Evolutionary conservation across 2,888 invertebrate species (phyloP).

Genomic region (Crematogaster levior): DNA sequence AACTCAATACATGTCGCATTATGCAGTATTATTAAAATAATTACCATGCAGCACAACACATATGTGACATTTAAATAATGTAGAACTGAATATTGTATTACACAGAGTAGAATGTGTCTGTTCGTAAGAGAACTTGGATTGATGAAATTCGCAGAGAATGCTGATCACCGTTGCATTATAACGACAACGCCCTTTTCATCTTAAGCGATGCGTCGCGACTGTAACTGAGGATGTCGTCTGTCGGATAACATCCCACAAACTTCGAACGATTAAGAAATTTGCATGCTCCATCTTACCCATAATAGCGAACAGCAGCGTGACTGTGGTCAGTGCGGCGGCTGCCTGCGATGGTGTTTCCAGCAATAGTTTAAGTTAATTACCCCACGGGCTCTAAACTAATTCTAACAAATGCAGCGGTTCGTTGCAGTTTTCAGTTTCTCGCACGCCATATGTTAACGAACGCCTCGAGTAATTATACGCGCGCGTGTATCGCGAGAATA

Average conservation of each 20-base stretch:
- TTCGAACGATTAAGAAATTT: constrained; percentile 62
- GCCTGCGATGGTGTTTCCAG: constrained; percentile 47
- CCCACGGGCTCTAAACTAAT: constrained; percentile 53
- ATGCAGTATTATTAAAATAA: constrained; percentile 39
- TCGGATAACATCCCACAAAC: constrained; percentile 40
- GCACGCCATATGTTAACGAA: constrained; percentile 29
- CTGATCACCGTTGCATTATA: not conserved
- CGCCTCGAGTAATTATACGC: constrained; percentile 8
- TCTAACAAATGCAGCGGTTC: constrained; percentile 51
- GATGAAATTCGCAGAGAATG: not conserved
- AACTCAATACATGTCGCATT: constrained; percentile 4
- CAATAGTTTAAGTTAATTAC: constrained; percentile 60
- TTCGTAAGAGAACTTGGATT: not conserved
- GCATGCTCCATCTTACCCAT: constrained; percentile 55
- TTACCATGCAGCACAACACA: not conserved
- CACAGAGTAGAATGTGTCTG: not conserved
- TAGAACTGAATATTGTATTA: not conserved
- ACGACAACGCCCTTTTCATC: not conserved
- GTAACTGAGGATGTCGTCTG: not conserved
- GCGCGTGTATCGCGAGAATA: not conserved
- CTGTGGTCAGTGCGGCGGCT: constrained; percentile 53
- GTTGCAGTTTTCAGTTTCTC: constrained; percentile 38
- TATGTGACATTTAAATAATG: constrained; percentile 16
- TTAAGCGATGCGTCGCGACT: not conserved
- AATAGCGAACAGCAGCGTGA: constrained; percentile 18